A percentile compares a stretch with the other conserved stretches of the same genome.
phyloP scores from a whole-genome alignment of 2,797 vertebrate genomes.

The Lindbergichthys nudifrons region DNA sequence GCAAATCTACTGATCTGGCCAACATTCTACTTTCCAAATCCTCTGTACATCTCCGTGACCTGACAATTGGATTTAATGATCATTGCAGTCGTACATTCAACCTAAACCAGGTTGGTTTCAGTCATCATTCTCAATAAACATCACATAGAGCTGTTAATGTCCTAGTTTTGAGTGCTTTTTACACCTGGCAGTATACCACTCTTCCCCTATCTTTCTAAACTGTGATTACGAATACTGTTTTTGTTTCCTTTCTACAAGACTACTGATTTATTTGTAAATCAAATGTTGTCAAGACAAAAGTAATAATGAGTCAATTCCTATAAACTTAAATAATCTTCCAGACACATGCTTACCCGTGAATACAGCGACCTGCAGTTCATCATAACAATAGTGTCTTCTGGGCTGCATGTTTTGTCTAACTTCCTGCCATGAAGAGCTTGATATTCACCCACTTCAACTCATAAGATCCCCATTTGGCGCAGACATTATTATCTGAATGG shows the following conservation, averaged over 20 bases:
- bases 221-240: background rate
- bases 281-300: background rate
- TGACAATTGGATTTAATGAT: background rate
- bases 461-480: background rate
- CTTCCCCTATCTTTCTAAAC: background rate
- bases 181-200: background rate
- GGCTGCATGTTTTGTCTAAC: background rate
- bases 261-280: background rate
- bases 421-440: background rate
- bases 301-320: no score
- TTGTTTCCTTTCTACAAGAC: background rate
- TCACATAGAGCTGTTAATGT: background rate
- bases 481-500: background rate
- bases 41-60: background rate
- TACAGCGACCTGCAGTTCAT: background rate
- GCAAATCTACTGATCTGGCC: background rate
- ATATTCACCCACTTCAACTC: background rate
- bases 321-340: no score
- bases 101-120: background rate
- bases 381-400: background rate
- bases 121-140: background rate
- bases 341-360: no score
- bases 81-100: background rate
- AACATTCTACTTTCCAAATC: background rate
- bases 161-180: background rate